Evolutionary conservation across 2,113 vertebrate genomes (phyloP), one percentile per base, ranked within the genome.

Genomic region (Centropristis striata): DNA sequence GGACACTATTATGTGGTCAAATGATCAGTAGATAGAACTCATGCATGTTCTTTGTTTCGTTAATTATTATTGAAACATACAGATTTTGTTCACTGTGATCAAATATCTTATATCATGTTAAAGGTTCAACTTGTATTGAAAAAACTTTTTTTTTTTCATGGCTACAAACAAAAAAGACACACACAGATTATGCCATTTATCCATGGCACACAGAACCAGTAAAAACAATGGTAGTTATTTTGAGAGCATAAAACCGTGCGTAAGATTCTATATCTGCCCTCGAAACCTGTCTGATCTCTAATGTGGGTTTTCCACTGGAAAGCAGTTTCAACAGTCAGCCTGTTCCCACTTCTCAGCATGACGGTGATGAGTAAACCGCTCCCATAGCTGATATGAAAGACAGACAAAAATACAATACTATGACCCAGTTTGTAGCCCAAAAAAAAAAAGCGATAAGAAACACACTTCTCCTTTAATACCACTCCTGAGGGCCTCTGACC

Each of bases 391-490:
- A 37, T 72, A 23, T 9, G 32, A 61, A 76, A 76, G 58, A 55
- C 12, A 36, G 57, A 0, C 20, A 61, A 53, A 81, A 72, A 79
- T 53, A 68, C 50, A 71, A 71, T 54, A 51, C 68, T 25, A 41
- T 70, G 71, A 81, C 55, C 57, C 76, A 28, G 55, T 70, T 83
- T 64, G 27, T 51, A 21, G 58, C 63, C 23, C 4, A 67, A 39
- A 42, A 8, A 58, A 47, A 53, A 12, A 12, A 12, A 20, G 6
- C 42, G 46, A 12, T 9, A 12, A 20, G 14, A 41, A 28, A n/a
- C 2, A 10, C 11, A 23, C 42, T 20, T 51, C 27, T 37, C 3
- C 75, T 75, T 66, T 46, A 39, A 66, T 41, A 18, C 23, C 41
- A 1, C 69, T 68, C 61, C 8, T 18, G 32, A 9, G 60, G 78